Evolutionary conservation across 2,888 invertebrate species (phyloP).

Genomic region (Pandemis corylana): DNA sequence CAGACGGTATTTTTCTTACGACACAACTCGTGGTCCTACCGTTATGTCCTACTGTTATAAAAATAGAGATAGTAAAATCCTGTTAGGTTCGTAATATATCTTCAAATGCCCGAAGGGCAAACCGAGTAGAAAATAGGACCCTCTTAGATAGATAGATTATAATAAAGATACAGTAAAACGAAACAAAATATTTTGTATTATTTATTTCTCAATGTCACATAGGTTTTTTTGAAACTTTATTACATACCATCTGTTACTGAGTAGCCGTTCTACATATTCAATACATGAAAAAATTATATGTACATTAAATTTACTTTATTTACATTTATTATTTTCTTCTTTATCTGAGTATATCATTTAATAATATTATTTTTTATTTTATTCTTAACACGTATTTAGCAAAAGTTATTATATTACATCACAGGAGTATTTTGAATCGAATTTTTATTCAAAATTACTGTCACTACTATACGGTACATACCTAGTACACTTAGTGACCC

Average conservation of each 20-base stretch:
- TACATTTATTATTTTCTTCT: constrained; percentile 16
- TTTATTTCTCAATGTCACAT: constrained; percentile 33
- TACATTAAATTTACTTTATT: constrained; percentile 23
- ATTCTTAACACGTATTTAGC: constrained; percentile 13
- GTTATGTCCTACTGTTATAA: too few species aligned
- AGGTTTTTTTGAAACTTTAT: constrained; percentile 11
- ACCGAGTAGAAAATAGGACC: too few species aligned
- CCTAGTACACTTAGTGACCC: too few species aligned
- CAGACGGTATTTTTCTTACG: too few species aligned
- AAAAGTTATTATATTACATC: constrained; percentile 31
- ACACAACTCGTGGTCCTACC: too few species aligned
- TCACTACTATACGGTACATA: neutral
- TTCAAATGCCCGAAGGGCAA: too few species aligned
- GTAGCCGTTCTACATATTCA: constrained; percentile 22
- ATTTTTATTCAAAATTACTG: constrained; percentile 1
- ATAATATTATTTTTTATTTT: constrained; percentile 11
- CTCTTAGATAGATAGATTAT: too few species aligned
- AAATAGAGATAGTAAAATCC: too few species aligned
- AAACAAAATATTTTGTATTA: neutral
- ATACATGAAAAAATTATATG: constrained; percentile 32
- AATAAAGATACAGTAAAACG: neutral
- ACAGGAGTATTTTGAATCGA: constrained; percentile 26
- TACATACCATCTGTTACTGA: constrained; percentile 13
- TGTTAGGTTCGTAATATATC: too few species aligned
- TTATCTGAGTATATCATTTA: constrained; percentile 22